Conservation (phyloP, 2,797 vertebrate genomes). For the Cossypha polioptera region DNA sequence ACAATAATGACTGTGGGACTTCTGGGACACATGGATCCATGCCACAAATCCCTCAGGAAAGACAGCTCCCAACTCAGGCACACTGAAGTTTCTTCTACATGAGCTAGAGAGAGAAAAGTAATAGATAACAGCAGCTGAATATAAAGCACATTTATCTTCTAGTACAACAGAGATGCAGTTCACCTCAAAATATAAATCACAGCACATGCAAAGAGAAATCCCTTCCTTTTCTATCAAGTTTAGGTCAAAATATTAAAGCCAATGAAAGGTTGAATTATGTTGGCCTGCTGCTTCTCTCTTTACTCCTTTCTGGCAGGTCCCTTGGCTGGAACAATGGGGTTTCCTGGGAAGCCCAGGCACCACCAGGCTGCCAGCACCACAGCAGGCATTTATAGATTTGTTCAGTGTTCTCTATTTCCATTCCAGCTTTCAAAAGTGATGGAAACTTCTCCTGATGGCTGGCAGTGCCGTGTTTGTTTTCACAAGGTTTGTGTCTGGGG, state of each 20-base stretch:
- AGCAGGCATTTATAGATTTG: fast-evolving
- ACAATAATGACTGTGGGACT: neutral
- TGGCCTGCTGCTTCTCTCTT: neutral
- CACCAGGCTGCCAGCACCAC: fast-evolving
- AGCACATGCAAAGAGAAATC: neutral
- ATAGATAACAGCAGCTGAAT: neutral
- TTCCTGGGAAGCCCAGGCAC: neutral
- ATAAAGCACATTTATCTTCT: neutral
- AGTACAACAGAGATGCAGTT: neutral
- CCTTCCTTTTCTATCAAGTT: neutral
- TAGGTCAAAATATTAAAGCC: neutral
- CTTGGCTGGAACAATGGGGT: neutral
- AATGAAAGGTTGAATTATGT: neutral
- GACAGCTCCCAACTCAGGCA: neutral
- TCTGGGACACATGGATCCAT: neutral
- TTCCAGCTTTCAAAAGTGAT: neutral
- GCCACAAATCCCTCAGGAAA: conserved; percentile 15
- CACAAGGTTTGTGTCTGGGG: neutral
- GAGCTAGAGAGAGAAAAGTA: neutral
- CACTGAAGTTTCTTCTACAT: neutral
- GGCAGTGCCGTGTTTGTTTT: neutral
- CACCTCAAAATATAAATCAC: conserved; percentile 8
- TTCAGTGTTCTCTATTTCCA: neutral
- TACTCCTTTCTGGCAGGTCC: neutral
- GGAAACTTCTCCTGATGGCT: neutral